These are phyloP conservation scores for Mesorhabditis sp. DNA, from an alignment of 2,888 invertebrate genomes.

Conservation along the genomic window DNA sequence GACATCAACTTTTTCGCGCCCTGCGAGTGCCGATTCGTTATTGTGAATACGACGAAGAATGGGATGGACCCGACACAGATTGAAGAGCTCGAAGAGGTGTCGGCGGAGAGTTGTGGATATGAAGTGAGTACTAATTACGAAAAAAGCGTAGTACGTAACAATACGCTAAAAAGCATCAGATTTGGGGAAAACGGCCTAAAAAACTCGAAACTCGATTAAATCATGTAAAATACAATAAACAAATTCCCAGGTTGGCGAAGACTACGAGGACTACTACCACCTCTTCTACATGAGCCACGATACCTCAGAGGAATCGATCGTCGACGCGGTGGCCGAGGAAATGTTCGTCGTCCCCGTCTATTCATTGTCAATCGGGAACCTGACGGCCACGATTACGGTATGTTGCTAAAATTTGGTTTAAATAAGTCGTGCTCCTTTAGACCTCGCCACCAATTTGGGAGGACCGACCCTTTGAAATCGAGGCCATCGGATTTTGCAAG, in stretches of 20 bases:
- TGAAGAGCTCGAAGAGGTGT: constrained; percentile 15
- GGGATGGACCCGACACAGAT: constrained; percentile 11
- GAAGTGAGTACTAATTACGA: constrained; percentile 6
- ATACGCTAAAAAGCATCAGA: too few species aligned
- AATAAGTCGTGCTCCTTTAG: neutral
- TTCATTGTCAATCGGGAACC: constrained; percentile 9
- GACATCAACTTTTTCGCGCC: constrained; percentile 11
- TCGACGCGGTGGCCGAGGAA: constrained; percentile 8
- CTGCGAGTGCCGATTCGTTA: constrained; percentile 15
- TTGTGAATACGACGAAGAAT: constrained; percentile 13
- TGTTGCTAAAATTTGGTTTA: neutral
- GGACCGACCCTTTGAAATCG: neutral
- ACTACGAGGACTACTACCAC: constrained; percentile 12
- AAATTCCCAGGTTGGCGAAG: neutral
- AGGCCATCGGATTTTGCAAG: constrained; percentile 9
- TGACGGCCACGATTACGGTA: constrained; percentile 10
- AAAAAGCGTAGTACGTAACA: neutral
- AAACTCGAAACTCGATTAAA: neutral
- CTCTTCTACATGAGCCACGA: constrained; percentile 13
- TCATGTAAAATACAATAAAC: neutral
- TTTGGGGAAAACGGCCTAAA: neutral
- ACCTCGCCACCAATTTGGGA: constrained; percentile 6
- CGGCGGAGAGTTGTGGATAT: constrained; percentile 13
- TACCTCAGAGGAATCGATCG: constrained; percentile 3
- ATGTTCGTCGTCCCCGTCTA: constrained; percentile 13